Conservation (phyloP, 1,140 invertebrate genomes). For the Neomicropteryx cornuta region DNA sequence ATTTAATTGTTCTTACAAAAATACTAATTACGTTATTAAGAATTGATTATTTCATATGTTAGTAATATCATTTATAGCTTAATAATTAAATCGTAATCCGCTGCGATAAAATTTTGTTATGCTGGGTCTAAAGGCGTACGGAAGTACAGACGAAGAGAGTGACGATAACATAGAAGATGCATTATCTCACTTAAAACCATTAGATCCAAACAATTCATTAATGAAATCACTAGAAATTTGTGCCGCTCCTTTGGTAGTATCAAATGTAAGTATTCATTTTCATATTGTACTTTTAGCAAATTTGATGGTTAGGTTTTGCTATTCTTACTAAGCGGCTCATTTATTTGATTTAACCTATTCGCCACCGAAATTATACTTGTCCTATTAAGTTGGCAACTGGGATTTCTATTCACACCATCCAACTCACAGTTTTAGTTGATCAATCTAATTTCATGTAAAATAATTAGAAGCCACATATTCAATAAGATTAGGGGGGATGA, state of each 20-base stretch:
- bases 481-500: too few species aligned
- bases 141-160: too few species aligned
- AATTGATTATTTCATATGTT: too few species aligned
- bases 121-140: too few species aligned
- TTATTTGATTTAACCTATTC: too few species aligned
- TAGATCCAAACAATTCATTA: slow-evolving; percentile 35
- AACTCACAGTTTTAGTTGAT: neutral
- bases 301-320: slow-evolving; percentile 5
- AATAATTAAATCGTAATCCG: too few species aligned
- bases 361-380: neutral
- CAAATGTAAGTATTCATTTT: slow-evolving; percentile 45
- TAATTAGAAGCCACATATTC: too few species aligned
- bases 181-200: slow-evolving; percentile 42
- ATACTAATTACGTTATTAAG: too few species aligned
- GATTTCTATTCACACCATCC: neutral
- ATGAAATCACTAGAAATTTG: slow-evolving; percentile 54
- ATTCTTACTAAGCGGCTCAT: neutral
- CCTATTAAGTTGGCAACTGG: neutral
- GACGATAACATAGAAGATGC: slow-evolving; percentile 32
- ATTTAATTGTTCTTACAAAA: too few species aligned
- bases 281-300: slow-evolving; percentile 7
- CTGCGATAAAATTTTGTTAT: too few species aligned
- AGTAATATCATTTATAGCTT: too few species aligned
- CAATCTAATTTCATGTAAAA: too few species aligned
- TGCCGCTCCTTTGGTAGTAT: slow-evolving; percentile 67